phyloP scores from a whole-genome alignment of 1,140 invertebrate species.

The Lamellibrachia luymesi region DNA sequence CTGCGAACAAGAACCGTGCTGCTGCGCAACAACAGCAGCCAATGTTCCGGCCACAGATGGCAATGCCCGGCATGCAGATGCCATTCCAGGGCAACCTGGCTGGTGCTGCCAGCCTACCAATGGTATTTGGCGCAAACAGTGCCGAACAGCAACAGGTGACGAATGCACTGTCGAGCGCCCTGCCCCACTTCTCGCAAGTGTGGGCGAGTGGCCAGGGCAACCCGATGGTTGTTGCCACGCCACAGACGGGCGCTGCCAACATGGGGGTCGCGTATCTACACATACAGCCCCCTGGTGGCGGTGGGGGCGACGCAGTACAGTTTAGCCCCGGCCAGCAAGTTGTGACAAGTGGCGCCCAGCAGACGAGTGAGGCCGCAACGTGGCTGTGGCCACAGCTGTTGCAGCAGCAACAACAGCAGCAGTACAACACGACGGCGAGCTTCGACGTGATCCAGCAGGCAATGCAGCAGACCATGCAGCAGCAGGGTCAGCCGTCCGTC shows the following conservation, averaged over 20 bases:
- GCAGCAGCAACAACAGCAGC: slow-evolving; percentile 17
- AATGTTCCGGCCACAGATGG: slow-evolving; percentile 6
- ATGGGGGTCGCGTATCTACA: slow-evolving; percentile 1
- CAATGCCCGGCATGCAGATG: neutral
- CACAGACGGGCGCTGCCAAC: slow-evolving; percentile 15
- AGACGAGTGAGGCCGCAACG: slow-evolving; percentile 9
- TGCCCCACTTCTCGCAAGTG: slow-evolving; percentile 29
- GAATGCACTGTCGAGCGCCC: neutral
- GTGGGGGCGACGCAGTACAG: neutral
- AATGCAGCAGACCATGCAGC: neutral
- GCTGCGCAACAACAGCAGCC: slow-evolving; percentile 19
- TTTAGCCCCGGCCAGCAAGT: neutral
- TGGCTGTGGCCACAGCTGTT: slow-evolving; percentile 2
- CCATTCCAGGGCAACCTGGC: slow-evolving; percentile 9
- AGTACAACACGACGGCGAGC: neutral
- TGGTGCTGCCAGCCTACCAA: neutral
- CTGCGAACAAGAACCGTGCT: neutral
- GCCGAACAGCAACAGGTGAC: neutral
- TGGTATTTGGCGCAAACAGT: neutral
- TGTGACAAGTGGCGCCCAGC: neutral
- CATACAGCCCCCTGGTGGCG: neutral
- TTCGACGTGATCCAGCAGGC: neutral
- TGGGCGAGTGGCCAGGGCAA: slow-evolving; percentile 24
- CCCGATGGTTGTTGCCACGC: neutral
- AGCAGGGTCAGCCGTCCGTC: neutral